Percentiles rank a stretch among this genome's conserved stretches.
These are phyloP conservation scores for Trachelus tabidus DNA, from an alignment of 2,888 invertebrate genomes.

Conservation along the genomic window DNA sequence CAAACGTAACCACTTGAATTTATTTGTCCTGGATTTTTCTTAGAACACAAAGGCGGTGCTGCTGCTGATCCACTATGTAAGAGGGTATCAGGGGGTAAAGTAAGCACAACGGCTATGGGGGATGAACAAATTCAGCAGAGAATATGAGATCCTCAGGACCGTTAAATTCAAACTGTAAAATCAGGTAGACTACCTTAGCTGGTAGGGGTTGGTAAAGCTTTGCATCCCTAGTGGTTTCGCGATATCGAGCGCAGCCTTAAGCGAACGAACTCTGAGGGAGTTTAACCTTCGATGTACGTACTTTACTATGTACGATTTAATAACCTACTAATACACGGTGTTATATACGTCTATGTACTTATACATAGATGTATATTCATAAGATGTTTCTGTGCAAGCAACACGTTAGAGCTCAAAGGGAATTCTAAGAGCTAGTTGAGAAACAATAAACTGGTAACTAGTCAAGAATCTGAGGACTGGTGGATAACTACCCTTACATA, in stretches of 20 bases:
- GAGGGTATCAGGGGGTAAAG: neutral
- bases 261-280: neutral
- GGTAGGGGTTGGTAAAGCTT: neutral
- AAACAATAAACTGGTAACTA: neutral
- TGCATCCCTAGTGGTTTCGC: neutral
- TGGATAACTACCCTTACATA: neutral
- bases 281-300: neutral
- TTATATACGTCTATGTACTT: neutral
- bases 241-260: neutral
- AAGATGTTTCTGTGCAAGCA: neutral
- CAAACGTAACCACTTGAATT: neutral
- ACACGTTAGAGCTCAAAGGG: neutral
- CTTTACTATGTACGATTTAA: neutral
- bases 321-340: neutral
- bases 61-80: neutral
- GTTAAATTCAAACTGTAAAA: neutral
- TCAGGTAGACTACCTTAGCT: neutral
- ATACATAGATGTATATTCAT: neutral
- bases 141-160: neutral
- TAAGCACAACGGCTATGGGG: neutral
- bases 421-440: neutral
- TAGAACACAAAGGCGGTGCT: neutral
- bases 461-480: neutral
- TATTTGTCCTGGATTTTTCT: neutral
- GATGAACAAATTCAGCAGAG: neutral